Conservation (phyloP, 2,888 invertebrate genomes). For the Phengaris alcon region DNA sequence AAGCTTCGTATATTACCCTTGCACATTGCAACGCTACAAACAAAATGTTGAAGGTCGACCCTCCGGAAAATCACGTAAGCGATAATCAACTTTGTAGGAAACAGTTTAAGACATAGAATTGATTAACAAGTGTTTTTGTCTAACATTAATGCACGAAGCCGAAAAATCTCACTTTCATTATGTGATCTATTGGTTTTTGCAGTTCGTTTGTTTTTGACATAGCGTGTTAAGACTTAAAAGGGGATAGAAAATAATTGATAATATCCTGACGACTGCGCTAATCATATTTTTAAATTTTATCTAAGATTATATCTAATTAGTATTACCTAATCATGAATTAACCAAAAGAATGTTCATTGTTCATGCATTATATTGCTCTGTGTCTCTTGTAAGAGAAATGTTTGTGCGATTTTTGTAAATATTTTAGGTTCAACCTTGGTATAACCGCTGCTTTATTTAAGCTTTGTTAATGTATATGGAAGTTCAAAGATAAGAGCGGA, state of each 20-base stretch:
- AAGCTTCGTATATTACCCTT: constrained; percentile 33
- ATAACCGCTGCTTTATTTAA: neutral
- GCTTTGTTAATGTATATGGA: neutral
- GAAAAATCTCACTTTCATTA: constrained; percentile 20
- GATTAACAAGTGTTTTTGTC: neutral
- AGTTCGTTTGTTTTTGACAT: constrained; percentile 17
- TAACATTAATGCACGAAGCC: constrained; percentile 13
- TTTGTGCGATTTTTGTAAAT: too few species aligned
- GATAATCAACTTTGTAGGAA: neutral
- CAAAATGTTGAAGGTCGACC: constrained; percentile 31
- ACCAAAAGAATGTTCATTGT: too few species aligned
- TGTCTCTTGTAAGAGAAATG: too few species aligned
- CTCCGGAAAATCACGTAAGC: constrained; percentile 7
- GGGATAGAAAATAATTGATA: neutral
- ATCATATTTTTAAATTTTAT: neutral
- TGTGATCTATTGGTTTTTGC: constrained; percentile 18
- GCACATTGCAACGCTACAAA: constrained; percentile 24
- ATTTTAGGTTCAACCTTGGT: neutral
- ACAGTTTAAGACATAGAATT: neutral
- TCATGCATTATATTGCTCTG: too few species aligned
- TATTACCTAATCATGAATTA: too few species aligned
- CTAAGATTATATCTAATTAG: too few species aligned
- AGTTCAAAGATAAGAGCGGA: constrained; percentile 3
- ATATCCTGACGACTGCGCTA: neutral
- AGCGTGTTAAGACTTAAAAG: neutral